Conservation (phyloP, 2,797 vertebrate genomes). For the Melanogrammus aeglefinus region DNA sequence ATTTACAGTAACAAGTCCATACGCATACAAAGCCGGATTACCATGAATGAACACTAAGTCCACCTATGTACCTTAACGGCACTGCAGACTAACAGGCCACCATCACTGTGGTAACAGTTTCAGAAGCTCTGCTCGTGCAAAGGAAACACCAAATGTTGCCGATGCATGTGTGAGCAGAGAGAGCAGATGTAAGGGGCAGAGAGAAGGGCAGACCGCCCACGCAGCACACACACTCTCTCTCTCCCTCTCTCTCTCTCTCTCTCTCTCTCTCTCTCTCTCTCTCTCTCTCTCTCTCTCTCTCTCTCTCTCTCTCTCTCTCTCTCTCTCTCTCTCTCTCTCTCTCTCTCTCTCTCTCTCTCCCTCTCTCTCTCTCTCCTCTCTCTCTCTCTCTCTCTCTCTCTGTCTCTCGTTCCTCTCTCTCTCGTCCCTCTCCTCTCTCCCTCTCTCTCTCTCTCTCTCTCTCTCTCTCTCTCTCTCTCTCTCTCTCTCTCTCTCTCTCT, state of each 20-base stretch:
- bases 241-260: background rate
- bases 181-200: constrained; percentile 28
- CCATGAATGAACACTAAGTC: background rate
- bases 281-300: constrained; percentile 1
- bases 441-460: background rate
- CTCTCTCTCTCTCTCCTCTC: background rate
- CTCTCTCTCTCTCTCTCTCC: background rate
- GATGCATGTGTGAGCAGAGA: constrained; percentile 9
- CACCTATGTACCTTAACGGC: background rate
- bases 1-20: background rate
- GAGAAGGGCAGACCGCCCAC: constrained; percentile 24
- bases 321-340: background rate
- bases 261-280: background rate
- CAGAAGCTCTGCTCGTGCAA: background rate
- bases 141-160: constrained; percentile 19
- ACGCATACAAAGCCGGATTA: background rate
- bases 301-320: background rate
- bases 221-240: constrained; percentile 8
- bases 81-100: background rate
- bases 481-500: background rate
- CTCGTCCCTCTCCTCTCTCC: background rate
- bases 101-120: background rate
- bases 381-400: background rate
- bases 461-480: background rate
- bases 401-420: constrained; percentile 3